phyloP scores from a whole-genome alignment of 2,888 invertebrate genomes.

The Tipula helvola region DNA sequence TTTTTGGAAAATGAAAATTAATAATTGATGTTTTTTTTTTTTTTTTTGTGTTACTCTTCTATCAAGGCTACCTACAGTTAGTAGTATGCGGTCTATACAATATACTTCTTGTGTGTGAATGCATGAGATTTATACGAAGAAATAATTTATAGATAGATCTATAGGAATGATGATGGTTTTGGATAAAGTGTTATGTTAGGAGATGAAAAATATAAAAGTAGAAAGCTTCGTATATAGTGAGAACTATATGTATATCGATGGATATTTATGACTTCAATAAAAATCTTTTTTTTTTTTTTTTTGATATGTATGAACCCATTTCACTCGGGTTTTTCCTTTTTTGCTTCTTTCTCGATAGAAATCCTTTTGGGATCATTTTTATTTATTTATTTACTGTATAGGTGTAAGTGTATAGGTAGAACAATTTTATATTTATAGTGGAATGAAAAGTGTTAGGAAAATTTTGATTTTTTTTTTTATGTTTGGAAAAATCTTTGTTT shows the following conservation, averaged over 20 bases:
- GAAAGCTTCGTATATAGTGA: not conserved
- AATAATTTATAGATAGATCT: not conserved
- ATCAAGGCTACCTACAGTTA: not conserved
- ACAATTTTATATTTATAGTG: not conserved
- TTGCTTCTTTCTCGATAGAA: not conserved
- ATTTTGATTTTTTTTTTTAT: not conserved
- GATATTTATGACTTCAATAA: not conserved
- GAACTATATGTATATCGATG: not conserved
- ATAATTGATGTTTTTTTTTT: not conserved
- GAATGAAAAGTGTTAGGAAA: not conserved
- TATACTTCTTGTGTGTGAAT: not conserved
- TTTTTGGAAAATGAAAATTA: slow-evolving; percentile 4
- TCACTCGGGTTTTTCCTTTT: not conserved
- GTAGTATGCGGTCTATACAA: not conserved
- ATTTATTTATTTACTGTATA: not conserved
- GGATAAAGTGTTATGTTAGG: not conserved
- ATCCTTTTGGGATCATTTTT: not conserved
- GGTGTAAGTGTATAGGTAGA: not conserved
- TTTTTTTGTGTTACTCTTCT: not conserved
- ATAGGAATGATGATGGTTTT: not conserved
- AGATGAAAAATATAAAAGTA: not conserved
- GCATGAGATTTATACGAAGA: not conserved
- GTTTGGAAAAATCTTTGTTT: not conserved
- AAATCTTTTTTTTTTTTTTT: not conserved
- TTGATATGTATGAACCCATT: not conserved